Percentiles rank a stretch among this genome's conserved stretches.
Evolutionary conservation across 2,888 invertebrate genomes (phyloP).

Genomic region (Saturnia pavonia): DNA sequence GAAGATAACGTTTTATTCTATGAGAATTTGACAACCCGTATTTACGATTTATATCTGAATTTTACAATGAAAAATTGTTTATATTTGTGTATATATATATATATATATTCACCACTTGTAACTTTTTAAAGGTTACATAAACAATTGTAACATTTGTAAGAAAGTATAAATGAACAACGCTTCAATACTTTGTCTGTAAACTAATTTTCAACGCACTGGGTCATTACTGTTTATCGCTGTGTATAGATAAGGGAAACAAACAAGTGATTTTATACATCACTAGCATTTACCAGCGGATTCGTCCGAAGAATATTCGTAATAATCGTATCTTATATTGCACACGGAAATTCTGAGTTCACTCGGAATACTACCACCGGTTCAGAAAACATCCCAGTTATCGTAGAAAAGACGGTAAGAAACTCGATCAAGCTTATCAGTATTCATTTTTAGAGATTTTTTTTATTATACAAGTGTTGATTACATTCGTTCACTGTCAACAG

Average conservation of each 20-base stretch:
- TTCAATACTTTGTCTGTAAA: background rate
- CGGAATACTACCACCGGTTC: no score
- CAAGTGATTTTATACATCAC: background rate
- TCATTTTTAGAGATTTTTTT: no score
- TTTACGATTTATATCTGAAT: background rate
- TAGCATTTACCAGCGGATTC: background rate
- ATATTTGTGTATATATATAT: no score
- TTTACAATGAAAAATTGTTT: no score
- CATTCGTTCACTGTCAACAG: no score
- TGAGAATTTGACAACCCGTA: background rate
- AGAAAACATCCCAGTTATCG: no score
- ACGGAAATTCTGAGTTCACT: no score
- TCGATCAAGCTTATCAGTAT: no score
- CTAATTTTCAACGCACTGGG: background rate
- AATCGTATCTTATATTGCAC: no score
- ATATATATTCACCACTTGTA: background rate
- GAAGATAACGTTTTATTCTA: background rate
- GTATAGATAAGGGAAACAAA: constrained; percentile 12
- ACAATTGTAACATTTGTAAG: background rate
- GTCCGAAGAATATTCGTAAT: background rate
- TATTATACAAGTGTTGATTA: no score
- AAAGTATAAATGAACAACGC: background rate
- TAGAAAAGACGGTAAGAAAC: no score
- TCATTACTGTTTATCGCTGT: background rate
- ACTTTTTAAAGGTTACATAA: background rate